Conservation (phyloP, 2,113 vertebrate species). For the Caretta caretta region DNA sequence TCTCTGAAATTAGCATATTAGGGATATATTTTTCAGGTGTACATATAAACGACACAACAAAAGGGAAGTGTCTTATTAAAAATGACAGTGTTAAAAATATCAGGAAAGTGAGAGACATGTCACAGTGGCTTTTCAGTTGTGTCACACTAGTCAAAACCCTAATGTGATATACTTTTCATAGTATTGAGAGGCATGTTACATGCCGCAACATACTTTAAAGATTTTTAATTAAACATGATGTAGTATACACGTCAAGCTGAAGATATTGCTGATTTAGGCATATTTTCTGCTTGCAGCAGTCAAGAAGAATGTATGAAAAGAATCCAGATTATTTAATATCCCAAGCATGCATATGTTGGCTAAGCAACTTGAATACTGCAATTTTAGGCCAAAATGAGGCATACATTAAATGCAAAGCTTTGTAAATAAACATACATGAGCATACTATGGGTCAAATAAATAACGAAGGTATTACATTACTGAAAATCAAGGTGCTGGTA, state of each 20-base stretch:
- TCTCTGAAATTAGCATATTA: too few species aligned
- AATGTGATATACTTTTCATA: accelerated
- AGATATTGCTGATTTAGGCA: too few species aligned
- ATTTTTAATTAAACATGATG: too few species aligned
- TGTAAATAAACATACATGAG: background rate
- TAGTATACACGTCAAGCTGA: too few species aligned
- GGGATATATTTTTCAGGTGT: too few species aligned
- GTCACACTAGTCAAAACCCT: background rate
- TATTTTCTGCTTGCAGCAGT: too few species aligned
- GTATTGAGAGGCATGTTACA: background rate
- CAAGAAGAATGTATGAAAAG: too few species aligned
- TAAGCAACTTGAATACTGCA: background rate
- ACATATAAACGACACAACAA: too few species aligned
- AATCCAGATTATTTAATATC: too few species aligned
- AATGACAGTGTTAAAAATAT: background rate
- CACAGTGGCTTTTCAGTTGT: background rate
- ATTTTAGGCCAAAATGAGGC: background rate
- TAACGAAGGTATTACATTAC: background rate
- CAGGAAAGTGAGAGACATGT: background rate
- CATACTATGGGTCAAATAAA: background rate
- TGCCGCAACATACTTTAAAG: background rate
- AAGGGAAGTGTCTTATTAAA: too few species aligned
- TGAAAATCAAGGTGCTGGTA: background rate
- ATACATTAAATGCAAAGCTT: background rate
- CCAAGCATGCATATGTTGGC: background rate